Percentiles rank a stretch among this genome's conserved stretches.
phyloP scores from a whole-genome alignment of 2,888 invertebrate genomes.

The Temnothorax unifasciatus region DNA sequence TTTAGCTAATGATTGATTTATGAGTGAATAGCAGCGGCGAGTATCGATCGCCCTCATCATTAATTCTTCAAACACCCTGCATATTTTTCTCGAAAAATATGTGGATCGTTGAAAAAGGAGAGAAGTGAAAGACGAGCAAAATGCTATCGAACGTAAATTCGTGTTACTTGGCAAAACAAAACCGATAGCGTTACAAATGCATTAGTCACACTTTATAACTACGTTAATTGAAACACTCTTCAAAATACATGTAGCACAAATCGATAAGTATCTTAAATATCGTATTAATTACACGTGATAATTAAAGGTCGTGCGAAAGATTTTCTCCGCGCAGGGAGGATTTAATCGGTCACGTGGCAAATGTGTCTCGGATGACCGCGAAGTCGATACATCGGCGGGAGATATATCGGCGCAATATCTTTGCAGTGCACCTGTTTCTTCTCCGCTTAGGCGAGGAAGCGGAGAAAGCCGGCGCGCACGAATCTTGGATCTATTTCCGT shows the following conservation, averaged over 20 bases:
- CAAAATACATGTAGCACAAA: background rate
- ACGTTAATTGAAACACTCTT: background rate
- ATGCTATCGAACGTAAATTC: background rate
- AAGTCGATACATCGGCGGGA: background rate
- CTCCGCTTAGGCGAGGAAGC: constrained; percentile 58
- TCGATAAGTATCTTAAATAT: background rate
- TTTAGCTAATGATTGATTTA: constrained; percentile 5
- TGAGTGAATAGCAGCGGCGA: too few relatives aligned
- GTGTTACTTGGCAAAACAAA: background rate
- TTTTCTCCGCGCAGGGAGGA: background rate
- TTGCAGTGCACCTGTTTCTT: constrained; percentile 68
- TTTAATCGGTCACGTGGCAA: constrained; percentile 12
- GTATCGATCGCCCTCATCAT: background rate
- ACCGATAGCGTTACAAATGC: background rate
- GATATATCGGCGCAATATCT: constrained; percentile 36
- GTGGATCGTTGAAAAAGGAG: background rate
- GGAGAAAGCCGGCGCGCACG: constrained; percentile 60
- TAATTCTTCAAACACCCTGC: background rate
- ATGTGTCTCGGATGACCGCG: background rate
- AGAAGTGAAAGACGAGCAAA: background rate
- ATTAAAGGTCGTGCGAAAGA: constrained; percentile 11
- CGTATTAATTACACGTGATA: background rate
- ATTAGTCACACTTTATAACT: background rate
- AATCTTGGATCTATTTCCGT: constrained; percentile 81
- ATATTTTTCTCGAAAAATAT: constrained; percentile 1